These are phyloP conservation scores for Zaprionus inermis DNA, from an alignment of 1,140 invertebrate species.

Conservation along the genomic window DNA sequence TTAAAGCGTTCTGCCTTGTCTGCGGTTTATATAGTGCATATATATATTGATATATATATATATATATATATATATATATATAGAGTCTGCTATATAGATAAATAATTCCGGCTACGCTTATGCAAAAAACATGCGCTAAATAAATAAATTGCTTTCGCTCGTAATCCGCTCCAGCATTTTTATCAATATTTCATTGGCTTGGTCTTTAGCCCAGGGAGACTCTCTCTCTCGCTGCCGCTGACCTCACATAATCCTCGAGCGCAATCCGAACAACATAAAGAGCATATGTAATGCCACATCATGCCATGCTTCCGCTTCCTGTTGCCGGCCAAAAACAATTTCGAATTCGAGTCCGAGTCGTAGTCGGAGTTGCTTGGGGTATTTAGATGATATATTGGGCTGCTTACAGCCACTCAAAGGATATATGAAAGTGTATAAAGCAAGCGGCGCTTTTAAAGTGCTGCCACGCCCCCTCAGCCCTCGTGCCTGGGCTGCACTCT, in stretches of 20 bases:
- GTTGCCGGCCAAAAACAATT: neutral
- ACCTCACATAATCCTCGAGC: slow-evolving; percentile 14
- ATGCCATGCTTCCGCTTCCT: slow-evolving; percentile 9
- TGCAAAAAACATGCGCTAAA: slow-evolving; percentile 43
- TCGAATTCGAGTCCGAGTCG: slow-evolving; percentile 13
- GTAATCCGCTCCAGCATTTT: slow-evolving; percentile 63
- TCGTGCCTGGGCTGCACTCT: neutral
- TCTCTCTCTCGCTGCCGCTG: neutral
- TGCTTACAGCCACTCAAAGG: slow-evolving; percentile 24
- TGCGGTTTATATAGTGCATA: slow-evolving; percentile 20
- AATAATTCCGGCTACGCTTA: slow-evolving; percentile 57
- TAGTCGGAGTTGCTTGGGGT: neutral
- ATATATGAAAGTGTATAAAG: slow-evolving; percentile 10
- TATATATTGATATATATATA: neutral
- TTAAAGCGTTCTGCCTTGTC: slow-evolving; percentile 1
- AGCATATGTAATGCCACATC: slow-evolving; percentile 36
- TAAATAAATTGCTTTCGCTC: slow-evolving; percentile 66
- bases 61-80: neutral
- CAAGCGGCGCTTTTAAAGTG: slow-evolving; percentile 26
- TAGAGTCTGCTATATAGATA: slow-evolving; percentile 37
- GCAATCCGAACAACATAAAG: slow-evolving; percentile 29
- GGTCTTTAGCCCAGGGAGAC: neutral
- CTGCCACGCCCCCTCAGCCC: slow-evolving; percentile 2
- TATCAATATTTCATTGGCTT: slow-evolving; percentile 43
- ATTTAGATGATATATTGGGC: slow-evolving; percentile 73